Evolutionary conservation across 2,113 vertebrate genomes (phyloP), one percentile per base, ranked within the genome.

Genomic region (Ammodytes marinus): DNA sequence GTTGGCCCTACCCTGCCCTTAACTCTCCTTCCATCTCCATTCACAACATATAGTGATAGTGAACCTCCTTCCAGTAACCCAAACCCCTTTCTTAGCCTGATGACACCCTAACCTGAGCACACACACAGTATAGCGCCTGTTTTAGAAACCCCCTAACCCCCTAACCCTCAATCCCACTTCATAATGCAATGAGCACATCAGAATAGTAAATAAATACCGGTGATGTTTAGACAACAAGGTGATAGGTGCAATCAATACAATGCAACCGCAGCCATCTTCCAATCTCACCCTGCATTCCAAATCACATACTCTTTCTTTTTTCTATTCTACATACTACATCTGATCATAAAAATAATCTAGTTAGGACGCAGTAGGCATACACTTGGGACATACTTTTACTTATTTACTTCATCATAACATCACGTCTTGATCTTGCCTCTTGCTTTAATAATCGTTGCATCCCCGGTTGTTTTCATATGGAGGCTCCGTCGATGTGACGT

Each of bases 121-220:
- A 95, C 95, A 96, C n/a, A n/a, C n/a, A n/a, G n/a, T n/a, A 95
- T 86, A 89, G 84, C 74, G 72, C 77, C 89, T 67, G 91, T 95
- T 95, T 86, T n/a, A n/a, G n/a, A n/a, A n/a, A n/a, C n/a, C n/a
- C n/a, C n/a, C n/a, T n/a, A 94, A 81, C 74, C 75, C 88, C 50
- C 19, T 66, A 86, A 84, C 88, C 88, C 86, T 85, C 67, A 79
- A 54, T 79, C 81, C 80, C 86, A 83, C 86, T 91, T 85, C 82
- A 89, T 88, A 91, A 88, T 87, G 91, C 85, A 89, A 83, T 79
- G 81, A 90, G 85, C 85, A 79, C 89, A 93, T 94, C 91, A 78
- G 83, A 79, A 85, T 90, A 91, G 85, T 63, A 63, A 63, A 68
- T 75, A 53, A 76, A 79, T 84, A 76, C 77, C 77, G 80, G 84